A percentile compares a stretch with the other conserved stretches of the same genome.
phyloP scores from a whole-genome alignment of 2,113 vertebrate genomes.

The Mesocricetus auratus region DNA sequence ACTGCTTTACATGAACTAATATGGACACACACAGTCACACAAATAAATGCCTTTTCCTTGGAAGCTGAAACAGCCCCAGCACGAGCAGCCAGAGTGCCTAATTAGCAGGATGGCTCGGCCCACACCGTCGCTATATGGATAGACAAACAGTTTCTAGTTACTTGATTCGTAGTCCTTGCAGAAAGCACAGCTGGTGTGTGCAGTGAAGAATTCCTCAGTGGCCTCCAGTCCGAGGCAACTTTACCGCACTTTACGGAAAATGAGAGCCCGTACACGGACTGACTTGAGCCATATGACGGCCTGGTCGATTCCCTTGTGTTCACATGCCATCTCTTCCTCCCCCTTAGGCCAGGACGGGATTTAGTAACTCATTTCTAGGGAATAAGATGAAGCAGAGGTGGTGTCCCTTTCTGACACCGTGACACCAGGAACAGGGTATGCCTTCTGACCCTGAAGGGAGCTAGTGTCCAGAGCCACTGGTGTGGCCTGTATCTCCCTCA shows the following conservation, averaged over 20 bases:
- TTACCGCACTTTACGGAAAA: background rate
- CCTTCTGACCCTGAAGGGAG: background rate
- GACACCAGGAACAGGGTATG: background rate
- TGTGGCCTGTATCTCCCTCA: background rate
- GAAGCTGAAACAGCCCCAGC: conserved; percentile 6
- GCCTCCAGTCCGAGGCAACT: background rate
- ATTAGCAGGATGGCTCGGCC: background rate
- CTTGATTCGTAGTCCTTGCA: background rate
- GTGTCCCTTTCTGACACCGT: background rate
- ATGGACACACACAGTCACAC: background rate
- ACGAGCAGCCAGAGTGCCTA: background rate
- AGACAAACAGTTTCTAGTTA: background rate
- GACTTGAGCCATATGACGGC: background rate
- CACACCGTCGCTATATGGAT: background rate
- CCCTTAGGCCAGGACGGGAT: background rate
- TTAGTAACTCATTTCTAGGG: background rate
- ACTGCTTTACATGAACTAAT: background rate
- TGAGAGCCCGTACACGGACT: background rate
- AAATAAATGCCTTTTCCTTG: background rate
- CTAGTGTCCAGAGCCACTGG: background rate
- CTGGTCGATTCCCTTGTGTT: background rate
- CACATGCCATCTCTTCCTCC: background rate
- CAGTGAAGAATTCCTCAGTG: background rate
- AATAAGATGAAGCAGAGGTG: background rate
- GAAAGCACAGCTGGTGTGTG: background rate